A percentile compares a stretch with the other conserved stretches of the same genome.
Conservation (phyloP, 2,113 vertebrate genomes). For the Prionailurus viverrinus region DNA sequence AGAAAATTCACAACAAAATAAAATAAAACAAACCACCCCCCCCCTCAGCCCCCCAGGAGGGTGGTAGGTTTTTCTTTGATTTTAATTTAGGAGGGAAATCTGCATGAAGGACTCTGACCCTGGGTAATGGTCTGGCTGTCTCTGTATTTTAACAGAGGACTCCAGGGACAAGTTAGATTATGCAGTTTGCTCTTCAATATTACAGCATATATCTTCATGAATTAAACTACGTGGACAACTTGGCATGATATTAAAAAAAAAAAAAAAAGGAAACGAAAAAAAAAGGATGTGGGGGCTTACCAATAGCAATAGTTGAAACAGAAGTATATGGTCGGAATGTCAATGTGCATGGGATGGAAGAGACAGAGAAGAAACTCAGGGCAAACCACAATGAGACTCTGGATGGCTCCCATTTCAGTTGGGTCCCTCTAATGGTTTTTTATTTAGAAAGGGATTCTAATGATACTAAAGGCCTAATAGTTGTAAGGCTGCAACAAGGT, state of each 20-base stretch:
- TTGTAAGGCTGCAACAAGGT: background rate
- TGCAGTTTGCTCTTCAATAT: conserved; percentile 60
- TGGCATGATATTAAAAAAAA: conserved; percentile 55
- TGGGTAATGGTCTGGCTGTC: conserved; percentile 58
- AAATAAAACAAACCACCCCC: background rate
- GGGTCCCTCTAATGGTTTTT: background rate
- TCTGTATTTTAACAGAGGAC: conserved; percentile 57
- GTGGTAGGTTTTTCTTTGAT: fast-evolving
- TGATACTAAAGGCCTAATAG: background rate
- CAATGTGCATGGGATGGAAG: background rate
- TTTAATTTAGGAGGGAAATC: background rate
- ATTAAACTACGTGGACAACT: conserved; percentile 81
- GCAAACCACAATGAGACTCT: background rate
- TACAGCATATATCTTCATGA: conserved; percentile 77
- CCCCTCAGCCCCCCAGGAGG: fast-evolving
- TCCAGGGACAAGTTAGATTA: conserved; percentile 74
- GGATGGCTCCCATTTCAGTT: background rate
- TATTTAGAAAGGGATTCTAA: background rate
- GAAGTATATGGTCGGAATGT: conserved; percentile 6
- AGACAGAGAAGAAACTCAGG: conserved; percentile 25
- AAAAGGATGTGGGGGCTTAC: background rate
- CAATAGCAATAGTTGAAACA: conserved; percentile 36
- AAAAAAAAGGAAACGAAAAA: background rate
- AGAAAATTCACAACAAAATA: background rate
- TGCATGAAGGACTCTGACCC: conserved; percentile 38